Conservation (phyloP, 2,113 vertebrate genomes). For the Cacatua alba region DNA sequence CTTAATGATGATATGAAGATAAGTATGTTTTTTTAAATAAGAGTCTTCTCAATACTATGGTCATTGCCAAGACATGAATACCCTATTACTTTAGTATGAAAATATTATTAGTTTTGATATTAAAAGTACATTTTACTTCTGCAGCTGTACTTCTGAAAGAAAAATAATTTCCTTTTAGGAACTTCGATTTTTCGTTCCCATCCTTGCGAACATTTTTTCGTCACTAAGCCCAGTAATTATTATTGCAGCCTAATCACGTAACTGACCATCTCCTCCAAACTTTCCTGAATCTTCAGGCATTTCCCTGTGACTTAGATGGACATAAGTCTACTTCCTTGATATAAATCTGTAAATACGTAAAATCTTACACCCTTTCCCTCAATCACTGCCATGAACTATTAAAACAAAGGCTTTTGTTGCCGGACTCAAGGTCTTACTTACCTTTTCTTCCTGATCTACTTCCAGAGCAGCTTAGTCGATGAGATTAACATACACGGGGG, state of each 20-base stretch:
- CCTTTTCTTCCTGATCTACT: not conserved
- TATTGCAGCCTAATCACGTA: too few relatives aligned
- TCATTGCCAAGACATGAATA: fast-evolving
- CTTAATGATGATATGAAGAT: not conserved
- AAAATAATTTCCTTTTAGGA: not conserved
- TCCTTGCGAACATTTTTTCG: not conserved
- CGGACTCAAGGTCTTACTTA: not conserved
- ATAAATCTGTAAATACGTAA: not conserved
- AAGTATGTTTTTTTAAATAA: not conserved
- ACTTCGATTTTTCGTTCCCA: not conserved
- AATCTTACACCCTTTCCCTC: not conserved
- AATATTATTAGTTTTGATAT: not conserved
- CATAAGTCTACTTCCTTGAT: not conserved
- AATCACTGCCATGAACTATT: not conserved
- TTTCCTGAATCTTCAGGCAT: not conserved
- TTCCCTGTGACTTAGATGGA: fast-evolving
- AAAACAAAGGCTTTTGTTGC: not conserved
- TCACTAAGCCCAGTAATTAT: not conserved
- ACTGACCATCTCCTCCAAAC: fast-evolving
- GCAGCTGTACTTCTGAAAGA: not conserved
- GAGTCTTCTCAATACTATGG: not conserved
- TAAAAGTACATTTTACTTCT: not conserved
- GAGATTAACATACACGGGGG: fast-evolving
- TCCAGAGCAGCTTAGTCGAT: not conserved
- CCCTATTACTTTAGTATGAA: not conserved